Conservation (phyloP, 2,113 vertebrate genomes). For the Misgurnus anguillicaudatus region DNA sequence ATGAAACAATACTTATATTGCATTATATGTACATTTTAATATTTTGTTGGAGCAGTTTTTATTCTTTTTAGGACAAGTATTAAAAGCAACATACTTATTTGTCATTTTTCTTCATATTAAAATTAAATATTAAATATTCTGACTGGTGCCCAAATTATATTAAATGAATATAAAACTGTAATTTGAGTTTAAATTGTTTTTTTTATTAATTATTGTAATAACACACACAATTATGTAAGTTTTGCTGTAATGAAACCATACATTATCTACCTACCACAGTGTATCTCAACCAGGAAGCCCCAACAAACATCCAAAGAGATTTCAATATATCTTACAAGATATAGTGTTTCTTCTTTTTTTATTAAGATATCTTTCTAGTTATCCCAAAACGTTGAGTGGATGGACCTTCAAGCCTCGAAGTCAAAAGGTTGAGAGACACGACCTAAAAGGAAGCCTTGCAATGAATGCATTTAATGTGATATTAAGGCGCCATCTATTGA, state of each 20-base stretch:
- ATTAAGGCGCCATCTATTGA: constrained; percentile 28
- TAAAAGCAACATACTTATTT: neutral
- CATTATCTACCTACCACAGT: too few relatives aligned
- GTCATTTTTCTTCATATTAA: neutral
- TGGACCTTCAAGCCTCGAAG: too few relatives aligned
- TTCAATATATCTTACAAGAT: too few relatives aligned
- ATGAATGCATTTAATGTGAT: neutral
- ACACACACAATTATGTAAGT: too few relatives aligned
- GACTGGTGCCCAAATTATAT: neutral
- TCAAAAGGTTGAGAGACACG: too few relatives aligned
- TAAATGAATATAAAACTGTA: neutral
- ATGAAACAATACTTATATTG: neutral
- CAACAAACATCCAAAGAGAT: too few relatives aligned
- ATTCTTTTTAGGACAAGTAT: neutral
- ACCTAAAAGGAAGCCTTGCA: neutral
- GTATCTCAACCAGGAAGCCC: too few relatives aligned
- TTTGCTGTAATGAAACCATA: too few relatives aligned
- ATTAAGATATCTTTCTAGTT: too few relatives aligned
- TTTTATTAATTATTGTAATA: too few relatives aligned
- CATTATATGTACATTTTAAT: neutral
- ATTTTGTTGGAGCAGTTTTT: neutral
- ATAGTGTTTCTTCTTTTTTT: too few relatives aligned
- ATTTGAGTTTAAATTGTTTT: neutral
- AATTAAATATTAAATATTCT: neutral
- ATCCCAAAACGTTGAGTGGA: too few relatives aligned